Evolutionary conservation across 2,797 vertebrate species (phyloP).

Genomic region (Alfaro cultratus): DNA sequence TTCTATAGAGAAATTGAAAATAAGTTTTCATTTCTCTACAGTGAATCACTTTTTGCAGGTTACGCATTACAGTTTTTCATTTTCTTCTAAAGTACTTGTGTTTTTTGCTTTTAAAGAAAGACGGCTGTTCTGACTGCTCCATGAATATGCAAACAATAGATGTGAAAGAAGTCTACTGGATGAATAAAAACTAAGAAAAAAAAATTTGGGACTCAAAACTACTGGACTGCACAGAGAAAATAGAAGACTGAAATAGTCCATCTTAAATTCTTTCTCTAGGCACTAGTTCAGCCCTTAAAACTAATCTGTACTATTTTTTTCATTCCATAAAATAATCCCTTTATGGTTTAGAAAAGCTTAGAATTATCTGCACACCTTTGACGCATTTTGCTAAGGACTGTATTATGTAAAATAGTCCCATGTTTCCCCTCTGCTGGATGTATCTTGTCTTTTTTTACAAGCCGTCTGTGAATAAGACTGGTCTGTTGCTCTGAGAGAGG

Average conservation of each 20-base stretch:
- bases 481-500: not conserved
- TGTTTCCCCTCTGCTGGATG: not conserved
- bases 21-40: not conserved
- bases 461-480: not conserved
- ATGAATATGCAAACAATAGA: not conserved
- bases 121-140: not conserved
- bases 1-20: not conserved
- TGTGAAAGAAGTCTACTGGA: not conserved
- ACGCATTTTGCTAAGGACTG: not conserved
- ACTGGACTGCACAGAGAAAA: not conserved
- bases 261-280: not conserved
- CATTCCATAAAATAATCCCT: slow-evolving; percentile 3
- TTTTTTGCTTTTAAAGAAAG: not conserved
- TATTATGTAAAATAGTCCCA: slow-evolving; percentile 3
- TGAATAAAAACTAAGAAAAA: not conserved
- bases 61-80: not conserved
- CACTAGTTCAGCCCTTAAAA: slow-evolving; percentile 1
- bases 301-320: slow-evolving; percentile 10
- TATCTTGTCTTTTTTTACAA: not conserved
- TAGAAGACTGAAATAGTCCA: not conserved
- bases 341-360: slow-evolving; percentile 1
- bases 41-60: not conserved
- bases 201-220: not conserved
- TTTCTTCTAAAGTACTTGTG: not conserved
- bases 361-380: not conserved